Evolutionary conservation across 2,888 invertebrate species (phyloP).

Genomic region (Rhagonycha fulva): DNA sequence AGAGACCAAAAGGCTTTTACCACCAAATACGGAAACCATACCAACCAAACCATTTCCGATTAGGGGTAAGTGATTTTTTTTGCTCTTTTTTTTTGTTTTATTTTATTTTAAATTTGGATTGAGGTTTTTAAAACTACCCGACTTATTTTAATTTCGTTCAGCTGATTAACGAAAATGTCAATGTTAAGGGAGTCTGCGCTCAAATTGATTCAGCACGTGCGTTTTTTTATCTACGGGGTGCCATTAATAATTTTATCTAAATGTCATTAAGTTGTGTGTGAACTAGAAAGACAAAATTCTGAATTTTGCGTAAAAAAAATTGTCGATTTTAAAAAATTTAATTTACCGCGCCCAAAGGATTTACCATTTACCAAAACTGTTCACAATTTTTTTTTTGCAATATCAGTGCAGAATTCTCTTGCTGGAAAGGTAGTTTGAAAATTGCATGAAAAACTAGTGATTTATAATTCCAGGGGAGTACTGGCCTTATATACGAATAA

Average conservation of each 20-base stretch:
- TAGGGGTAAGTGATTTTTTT: slow-evolving; percentile 63
- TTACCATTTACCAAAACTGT: no score
- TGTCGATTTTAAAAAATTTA: no score
- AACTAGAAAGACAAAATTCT: no score
- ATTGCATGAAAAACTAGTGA: no score
- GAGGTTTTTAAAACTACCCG: not conserved
- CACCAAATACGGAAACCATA: slow-evolving; percentile 82
- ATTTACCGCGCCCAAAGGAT: no score
- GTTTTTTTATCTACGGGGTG: not conserved
- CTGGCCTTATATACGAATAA: no score
- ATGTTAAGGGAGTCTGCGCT: slow-evolving; percentile 19
- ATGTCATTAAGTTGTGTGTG: no score
- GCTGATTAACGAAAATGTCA: slow-evolving; percentile 21
- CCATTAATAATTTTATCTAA: not conserved
- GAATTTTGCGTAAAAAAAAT: no score
- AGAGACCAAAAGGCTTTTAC: slow-evolving; percentile 68
- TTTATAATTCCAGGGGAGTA: no score
- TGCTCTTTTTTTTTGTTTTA: not conserved
- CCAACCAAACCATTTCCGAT: slow-evolving; percentile 90
- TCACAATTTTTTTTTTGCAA: no score
- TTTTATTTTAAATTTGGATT: not conserved
- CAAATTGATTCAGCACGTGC: slow-evolving; percentile 14
- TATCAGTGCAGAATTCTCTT: no score
- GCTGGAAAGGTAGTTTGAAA: no score
- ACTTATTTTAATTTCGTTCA: slow-evolving; percentile 1